A percentile compares a stretch with the other conserved stretches of the same genome.
Evolutionary conservation across 1,140 invertebrate species (phyloP).

Genomic region (Mya arenaria): DNA sequence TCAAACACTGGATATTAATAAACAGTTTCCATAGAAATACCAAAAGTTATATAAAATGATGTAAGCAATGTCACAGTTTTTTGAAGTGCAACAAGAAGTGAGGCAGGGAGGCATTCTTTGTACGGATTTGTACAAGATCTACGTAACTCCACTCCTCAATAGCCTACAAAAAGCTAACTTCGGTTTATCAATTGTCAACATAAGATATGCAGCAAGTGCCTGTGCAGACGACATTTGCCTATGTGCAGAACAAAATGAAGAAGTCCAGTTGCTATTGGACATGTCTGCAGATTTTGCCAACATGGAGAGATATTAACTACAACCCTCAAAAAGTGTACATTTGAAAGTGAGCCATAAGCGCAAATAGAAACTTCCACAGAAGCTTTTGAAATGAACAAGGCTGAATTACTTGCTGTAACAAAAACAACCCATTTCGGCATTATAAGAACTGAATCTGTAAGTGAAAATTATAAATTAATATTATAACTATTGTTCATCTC

Average conservation of each 20-base stretch:
- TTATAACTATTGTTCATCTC: no score
- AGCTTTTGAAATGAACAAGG: background rate
- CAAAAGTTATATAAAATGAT: background rate
- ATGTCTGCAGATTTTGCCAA: background rate
- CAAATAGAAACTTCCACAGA: background rate
- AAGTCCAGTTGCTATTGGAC: background rate
- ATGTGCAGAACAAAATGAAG: background rate
- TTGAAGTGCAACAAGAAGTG: background rate
- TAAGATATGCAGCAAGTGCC: background rate
- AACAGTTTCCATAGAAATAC: background rate
- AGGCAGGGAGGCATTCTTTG: constrained; percentile 33
- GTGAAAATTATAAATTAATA: no score
- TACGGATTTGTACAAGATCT: constrained; percentile 37
- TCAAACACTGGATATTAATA: background rate
- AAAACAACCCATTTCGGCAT: background rate
- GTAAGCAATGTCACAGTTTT: background rate
- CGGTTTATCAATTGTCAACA: constrained; percentile 12
- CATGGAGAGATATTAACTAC: constrained; percentile 9
- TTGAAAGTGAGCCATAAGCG: background rate
- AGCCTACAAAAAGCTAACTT: background rate
- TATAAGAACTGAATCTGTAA: background rate
- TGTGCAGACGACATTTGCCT: constrained; percentile 35
- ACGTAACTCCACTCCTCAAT: constrained; percentile 22
- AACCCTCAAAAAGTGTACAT: constrained; percentile 26
- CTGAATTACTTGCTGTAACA: background rate